Base-by-base conservation (phyloP, 2,888 invertebrate genomes). In the Dorcus hopei region DNA sequence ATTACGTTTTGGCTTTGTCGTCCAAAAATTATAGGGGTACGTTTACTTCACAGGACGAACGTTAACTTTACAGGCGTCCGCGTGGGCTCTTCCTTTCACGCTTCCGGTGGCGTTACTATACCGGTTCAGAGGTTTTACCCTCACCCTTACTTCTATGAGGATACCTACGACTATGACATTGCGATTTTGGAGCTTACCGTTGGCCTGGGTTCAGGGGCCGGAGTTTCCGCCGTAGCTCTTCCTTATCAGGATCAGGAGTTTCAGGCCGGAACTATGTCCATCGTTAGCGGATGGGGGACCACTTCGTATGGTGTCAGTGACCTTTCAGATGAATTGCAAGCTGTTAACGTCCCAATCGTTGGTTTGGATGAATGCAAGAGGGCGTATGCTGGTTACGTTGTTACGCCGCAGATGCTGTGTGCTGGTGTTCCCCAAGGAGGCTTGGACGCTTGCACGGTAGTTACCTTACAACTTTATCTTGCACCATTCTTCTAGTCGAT, bases 401-500 rank as follows among this genome's bases (percentile, higher is more conserved):
- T 74, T 19, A 81, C 82, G 0, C 65, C 72, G 0, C 78, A 79
- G 23, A 83, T 83, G 83, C 80, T 84, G 68, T 84, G 84, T 54
- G 83, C 84, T 0, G 83, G 82, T 1, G 79, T 80, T 19, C 79
- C 80, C 64, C 74, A 69, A 0, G 77, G 83, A 1, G 79, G 81
- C 3, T 80, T 80, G 50, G 83, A 83, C 68, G 80, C 83, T 50
- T 83, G 83, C 55, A 82, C 83, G 77, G 83, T 82, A 68, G 26
- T 4, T 6, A 33, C 26, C 26, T 23, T 53, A 42, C 26, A 26
- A 1, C 42, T 42, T 42, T 5, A 42, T 5, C 42, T 42, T 42
- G 14, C 14, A 42, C 14, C 11, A 5, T 26, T 26, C 1, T 26
- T 26, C 26, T 26, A 38, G 38, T 45, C 43, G 53, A 40, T 47